A percentile compares a stretch with the other conserved stretches of the same genome.
Evolutionary conservation across 2,797 vertebrate genomes (phyloP).

Genomic region (Columba guinea): DNA sequence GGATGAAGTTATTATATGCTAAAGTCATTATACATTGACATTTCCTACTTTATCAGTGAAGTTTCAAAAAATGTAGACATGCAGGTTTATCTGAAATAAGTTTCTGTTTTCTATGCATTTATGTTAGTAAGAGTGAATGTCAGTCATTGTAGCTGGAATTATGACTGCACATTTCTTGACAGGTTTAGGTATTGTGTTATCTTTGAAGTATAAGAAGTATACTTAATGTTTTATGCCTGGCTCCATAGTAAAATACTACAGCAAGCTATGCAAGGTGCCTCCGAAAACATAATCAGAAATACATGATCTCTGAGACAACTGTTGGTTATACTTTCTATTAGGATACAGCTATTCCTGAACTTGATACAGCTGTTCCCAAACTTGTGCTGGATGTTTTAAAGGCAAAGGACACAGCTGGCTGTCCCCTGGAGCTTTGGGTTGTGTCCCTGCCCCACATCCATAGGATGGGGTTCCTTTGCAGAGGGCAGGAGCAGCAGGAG

Average conservation of each 20-base stretch:
- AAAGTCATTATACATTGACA: background rate
- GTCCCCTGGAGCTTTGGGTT: background rate
- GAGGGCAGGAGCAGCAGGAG: background rate
- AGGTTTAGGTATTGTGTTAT: background rate
- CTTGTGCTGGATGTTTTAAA: background rate
- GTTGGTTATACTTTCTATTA: background rate
- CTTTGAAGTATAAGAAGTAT: background rate
- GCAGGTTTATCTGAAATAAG: background rate
- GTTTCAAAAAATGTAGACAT: background rate
- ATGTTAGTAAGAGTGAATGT: background rate
- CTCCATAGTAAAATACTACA: background rate
- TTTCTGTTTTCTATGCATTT: background rate
- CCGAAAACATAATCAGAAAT: background rate
- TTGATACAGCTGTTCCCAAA: background rate
- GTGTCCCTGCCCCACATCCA: accelerated
- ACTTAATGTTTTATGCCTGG: background rate
- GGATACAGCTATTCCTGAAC: background rate
- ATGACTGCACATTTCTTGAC: background rate
- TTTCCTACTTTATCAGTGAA: background rate
- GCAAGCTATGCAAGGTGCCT: background rate
- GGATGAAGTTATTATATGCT: background rate
- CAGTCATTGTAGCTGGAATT: background rate
- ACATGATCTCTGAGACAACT: background rate
- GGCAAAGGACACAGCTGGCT: background rate
- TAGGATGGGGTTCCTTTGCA: background rate